Evolutionary conservation across 2,113 vertebrate species (phyloP), one percentile per base, ranked within the genome.

Genomic region (Hippolais icterina): DNA sequence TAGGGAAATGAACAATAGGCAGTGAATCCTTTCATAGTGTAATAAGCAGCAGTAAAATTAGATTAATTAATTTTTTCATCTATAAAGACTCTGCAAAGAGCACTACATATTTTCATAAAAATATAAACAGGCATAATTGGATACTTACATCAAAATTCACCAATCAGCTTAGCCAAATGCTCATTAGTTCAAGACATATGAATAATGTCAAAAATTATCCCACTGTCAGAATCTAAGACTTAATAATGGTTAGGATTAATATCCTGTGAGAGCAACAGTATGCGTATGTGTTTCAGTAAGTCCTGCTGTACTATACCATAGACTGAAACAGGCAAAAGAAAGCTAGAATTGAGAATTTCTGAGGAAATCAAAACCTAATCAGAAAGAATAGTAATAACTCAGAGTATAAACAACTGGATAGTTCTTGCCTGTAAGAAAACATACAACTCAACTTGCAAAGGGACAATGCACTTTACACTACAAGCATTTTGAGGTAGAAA

Each of bases 401-500:
- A 18, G 29, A 61, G 6, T 46, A 41, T 7, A 52, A 89, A 83
- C 15, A 72, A 28, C 6, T 15, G 46, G 28, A 53, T 17, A 28
- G 12, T 13, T 83, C 21, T 41, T 60, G 5, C 47, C 44, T 69
- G 7, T 31, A 50, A 68, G 28, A 74, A 72, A 87, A 33, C 7
- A 19, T 17, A 49, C 0, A 0, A 50, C 14, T 52, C 46, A 77
- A 15, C 31, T 72, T 83, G 54, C 24, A 89, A 71, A 64, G 70
- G 15, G 12, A 68, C 35, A 76, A n/a, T 3, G 1, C 0, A 1
- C 4, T 8, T 69, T 37, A 33, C 29, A 46, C 0, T 0, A 10
- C 28, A 60, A 65, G 18, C 6, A 20, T 78, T 70, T 57, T 37
- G n/a, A 42, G 7, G 8, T 22, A 85, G 18, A 87, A 42, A 56